Evolutionary conservation across 64 coral and sea anemone genomes (phyloP), one percentile per base, ranked within the genome.

Genomic region (Exaiptasia diaphana): DNA sequence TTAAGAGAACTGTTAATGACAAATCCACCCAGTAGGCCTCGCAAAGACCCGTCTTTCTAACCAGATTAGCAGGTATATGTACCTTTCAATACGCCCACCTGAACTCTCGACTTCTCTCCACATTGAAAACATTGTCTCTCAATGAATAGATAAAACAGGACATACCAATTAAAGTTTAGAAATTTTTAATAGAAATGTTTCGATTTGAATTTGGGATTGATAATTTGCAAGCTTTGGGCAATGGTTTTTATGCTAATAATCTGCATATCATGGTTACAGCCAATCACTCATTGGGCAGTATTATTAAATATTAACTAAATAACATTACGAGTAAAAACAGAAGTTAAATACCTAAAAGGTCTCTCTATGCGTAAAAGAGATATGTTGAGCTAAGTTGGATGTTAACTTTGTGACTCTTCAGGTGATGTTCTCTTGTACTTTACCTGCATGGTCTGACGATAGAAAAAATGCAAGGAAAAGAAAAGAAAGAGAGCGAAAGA

Each of bases 371-470:
- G 12, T 8, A 18, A 28, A 14, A 37, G 13, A 65, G 18, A 65
- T 65, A 35, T 38, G 61, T 37, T 14, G 30, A 15, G 23, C 38
- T 65, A 65, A 65, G 61, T 65, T 35, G 15, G 21, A 65, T 34
- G 61, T 27, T 17, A 35, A 65, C 61, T 65, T 35, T 65, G 31
- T 70, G 69, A 75, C 2, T 53, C 43, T 71, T 2, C 81, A 94
- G 91, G 91, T 94, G 53, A 94, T 95, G 91, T 95, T 95, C 37
- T 95, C 91, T 50, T 95, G 91, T 57, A 78, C 91, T n/a, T 38
- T 95, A n/a, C 91, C 86, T 38, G 86, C 85, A 18, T 95, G 75
- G 59, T 95, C 91, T 64, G 75, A 64, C 23, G 82, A 83, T 45
- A 83, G 91, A 79, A 95, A 95, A 69, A 58, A 89, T 53, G 64